These are phyloP conservation scores for Colletes latitarsis DNA, from an alignment of 1,140 invertebrate genomes.

Conservation along the genomic window DNA sequence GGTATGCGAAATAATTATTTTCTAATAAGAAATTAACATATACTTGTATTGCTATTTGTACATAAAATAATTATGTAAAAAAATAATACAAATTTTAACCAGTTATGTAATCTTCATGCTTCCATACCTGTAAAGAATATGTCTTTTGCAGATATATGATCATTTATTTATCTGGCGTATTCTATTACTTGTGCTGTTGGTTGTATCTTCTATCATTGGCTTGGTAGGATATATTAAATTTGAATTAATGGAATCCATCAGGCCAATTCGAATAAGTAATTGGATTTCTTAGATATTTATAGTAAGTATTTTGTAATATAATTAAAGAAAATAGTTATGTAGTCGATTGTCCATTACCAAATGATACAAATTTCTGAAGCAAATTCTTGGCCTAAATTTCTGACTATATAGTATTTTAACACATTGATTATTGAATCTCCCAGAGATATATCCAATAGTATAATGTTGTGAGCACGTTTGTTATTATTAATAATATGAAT, in stretches of 20 bases:
- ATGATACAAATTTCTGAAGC: too few relatives aligned
- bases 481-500: too few relatives aligned
- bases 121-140: not conserved
- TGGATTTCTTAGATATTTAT: conserved; percentile 73
- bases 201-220: conserved; percentile 78
- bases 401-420: too few relatives aligned
- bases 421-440: too few relatives aligned
- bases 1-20: conserved; percentile 62
- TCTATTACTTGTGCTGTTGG: conserved; percentile 78
- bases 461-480: too few relatives aligned
- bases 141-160: conserved; percentile 82
- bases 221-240: conserved; percentile 81
- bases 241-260: conserved; percentile 79
- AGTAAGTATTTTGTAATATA: conserved; percentile 12
- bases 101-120: not conserved
- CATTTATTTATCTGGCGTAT: conserved; percentile 82
- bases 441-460: too few relatives aligned
- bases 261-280: conserved; percentile 75
- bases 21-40: not conserved
- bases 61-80: not conserved
- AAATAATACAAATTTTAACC: not conserved
- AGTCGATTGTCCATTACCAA: too few relatives aligned
- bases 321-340: not conserved
- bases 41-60: not conserved
- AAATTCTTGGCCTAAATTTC: too few relatives aligned